These are phyloP conservation scores for Apis mellifera DNA, from an alignment of 1,140 invertebrate genomes.

Conservation along the genomic window DNA sequence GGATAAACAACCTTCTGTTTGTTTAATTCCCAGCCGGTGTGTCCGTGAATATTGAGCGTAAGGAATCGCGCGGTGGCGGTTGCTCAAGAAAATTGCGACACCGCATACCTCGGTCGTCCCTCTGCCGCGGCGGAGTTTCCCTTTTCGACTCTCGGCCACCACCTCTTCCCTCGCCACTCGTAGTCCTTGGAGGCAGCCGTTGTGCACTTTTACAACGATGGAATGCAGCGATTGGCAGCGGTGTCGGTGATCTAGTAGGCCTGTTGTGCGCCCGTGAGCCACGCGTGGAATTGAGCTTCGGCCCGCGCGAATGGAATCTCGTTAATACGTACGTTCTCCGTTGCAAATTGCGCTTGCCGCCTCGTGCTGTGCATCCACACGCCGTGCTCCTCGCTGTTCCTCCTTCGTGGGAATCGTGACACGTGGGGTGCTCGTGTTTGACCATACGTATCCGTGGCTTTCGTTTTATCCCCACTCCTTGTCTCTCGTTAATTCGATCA, in stretches of 20 bases:
- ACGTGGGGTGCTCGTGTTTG: too few species aligned
- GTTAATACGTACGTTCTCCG: constrained; percentile 20
- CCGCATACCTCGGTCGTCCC: constrained; percentile 39
- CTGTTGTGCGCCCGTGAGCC: constrained; percentile 23
- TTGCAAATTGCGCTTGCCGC: background rate
- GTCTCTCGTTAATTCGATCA: too few species aligned
- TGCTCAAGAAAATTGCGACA: constrained; percentile 68
- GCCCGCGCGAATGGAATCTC: background rate
- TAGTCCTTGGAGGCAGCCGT: constrained; percentile 58
- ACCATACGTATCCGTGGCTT: too few species aligned
- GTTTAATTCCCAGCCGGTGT: background rate
- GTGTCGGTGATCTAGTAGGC: constrained; percentile 61
- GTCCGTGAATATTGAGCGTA: constrained; percentile 26
- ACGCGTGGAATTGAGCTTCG: constrained; percentile 10
- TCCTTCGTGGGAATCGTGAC: background rate
- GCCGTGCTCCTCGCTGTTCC: background rate
- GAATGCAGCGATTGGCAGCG: constrained; percentile 59
- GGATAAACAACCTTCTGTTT: too few species aligned
- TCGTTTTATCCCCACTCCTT: too few species aligned
- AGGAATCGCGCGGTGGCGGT: background rate
- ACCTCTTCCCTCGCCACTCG: constrained; percentile 52
- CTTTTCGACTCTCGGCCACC: constrained; percentile 59
- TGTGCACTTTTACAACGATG: constrained; percentile 62
- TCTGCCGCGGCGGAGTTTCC: constrained; percentile 45
- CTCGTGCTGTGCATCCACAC: too few species aligned